Base-by-base conservation (phyloP, 2,113 vertebrate genomes). In the Menidia beryllina region DNA sequence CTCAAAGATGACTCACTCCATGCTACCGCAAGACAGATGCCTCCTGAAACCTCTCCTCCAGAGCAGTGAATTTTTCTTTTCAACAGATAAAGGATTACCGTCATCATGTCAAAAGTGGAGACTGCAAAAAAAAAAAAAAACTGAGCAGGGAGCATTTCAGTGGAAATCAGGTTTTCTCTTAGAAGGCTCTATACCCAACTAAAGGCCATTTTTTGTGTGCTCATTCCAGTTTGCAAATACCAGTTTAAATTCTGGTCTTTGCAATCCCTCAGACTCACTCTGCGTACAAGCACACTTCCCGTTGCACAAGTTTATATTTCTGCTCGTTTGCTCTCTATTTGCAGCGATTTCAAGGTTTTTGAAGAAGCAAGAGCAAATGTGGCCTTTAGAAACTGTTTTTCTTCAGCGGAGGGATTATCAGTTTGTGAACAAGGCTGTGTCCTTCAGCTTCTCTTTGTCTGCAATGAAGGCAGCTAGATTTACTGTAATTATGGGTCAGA, bases 221-320 rank as follows among this genome's bases (percentile, higher is more conserved):
- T 61, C 70, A 75, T 82, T 82, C 78, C 25, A 77, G 17, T 61
- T 36, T 84, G 75, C 84, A 84, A n/a, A n/a, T n/a, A n/a, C n/a
- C 78, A 72, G 60, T 65, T 49, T 53, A 45, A n/a, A 73, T 63
- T 71, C 61, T 61, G 69, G 64, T 76, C 70, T 55, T 80, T 61
- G 67, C 49, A 76, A 36, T 75, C 72, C 52, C 77, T 74, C 56
- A 64, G n/a, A 3, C 66, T 64, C 68, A 51, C 69, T 78, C 52
- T 81, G 39, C 56, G 77, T 41, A 65, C 48, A 77, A 61, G 39
- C 45, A 41, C 50, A 34, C 54, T 34, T 20, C 36, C 72, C 47
- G 77, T 72, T 76, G 74, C 55, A 66, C 13, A 50, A 67, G 45
- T 71, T 74, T 68, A 30, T 75, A 59, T 77, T 71, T 78, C 59